phyloP scores from a whole-genome alignment of 2,888 invertebrate genomes.

The Cryptocheilus praepositus region DNA sequence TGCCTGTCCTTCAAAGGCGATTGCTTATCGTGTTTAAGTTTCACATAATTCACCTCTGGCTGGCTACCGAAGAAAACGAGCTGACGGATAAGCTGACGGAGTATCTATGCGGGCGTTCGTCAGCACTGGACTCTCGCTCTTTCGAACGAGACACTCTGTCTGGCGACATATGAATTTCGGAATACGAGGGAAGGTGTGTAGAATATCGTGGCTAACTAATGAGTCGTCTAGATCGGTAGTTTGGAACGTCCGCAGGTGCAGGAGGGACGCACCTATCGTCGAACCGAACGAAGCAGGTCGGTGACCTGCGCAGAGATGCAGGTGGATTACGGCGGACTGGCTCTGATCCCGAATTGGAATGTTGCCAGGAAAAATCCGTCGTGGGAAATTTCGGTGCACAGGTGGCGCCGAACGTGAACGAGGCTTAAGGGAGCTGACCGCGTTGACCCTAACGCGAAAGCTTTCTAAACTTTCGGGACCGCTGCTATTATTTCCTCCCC shows the following conservation, averaged over 20 bases:
- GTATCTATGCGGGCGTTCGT: too few relatives aligned
- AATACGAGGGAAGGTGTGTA: too few relatives aligned
- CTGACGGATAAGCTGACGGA: too few relatives aligned
- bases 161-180: too few relatives aligned
- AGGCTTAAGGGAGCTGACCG: not conserved
- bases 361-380: slow-evolving; percentile 38
- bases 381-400: slow-evolving; percentile 1
- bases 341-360: slow-evolving; percentile 30
- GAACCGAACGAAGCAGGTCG: slow-evolving; percentile 19
- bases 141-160: too few relatives aligned
- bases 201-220: too few relatives aligned
- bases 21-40: not conserved
- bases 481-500: not conserved
- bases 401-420: not conserved
- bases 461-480: slow-evolving; percentile 3
- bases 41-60: slow-evolving; percentile 11
- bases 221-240: not conserved
- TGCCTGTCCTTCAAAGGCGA: not conserved
- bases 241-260: slow-evolving; percentile 20
- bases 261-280: slow-evolving; percentile 38
- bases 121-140: too few relatives aligned
- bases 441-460: not conserved
- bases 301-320: slow-evolving; percentile 35
- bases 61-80: not conserved
- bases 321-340: slow-evolving; percentile 27